A percentile compares a stretch with the other conserved stretches of the same genome.
Evolutionary conservation across 1,140 invertebrate genomes (phyloP).

Genomic region (Ips nitidus): DNA sequence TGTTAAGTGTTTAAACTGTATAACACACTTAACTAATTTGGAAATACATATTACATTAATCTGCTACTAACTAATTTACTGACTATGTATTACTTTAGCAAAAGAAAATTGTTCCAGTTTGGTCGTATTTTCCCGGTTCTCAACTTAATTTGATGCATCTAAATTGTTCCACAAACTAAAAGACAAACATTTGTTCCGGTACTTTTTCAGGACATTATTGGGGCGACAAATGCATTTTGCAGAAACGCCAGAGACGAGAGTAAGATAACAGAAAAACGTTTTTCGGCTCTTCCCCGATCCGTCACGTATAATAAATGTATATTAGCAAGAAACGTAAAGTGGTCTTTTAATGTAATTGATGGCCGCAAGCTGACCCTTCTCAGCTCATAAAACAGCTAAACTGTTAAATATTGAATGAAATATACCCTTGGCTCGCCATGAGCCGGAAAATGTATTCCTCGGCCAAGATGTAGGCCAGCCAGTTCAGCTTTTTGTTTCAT

Average conservation of each 20-base stretch:
- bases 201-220: too few relatives aligned
- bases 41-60: too few relatives aligned
- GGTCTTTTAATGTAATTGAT: constrained; percentile 31
- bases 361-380: constrained; percentile 29
- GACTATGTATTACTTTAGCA: too few relatives aligned
- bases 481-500: background rate
- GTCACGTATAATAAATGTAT: constrained; percentile 29
- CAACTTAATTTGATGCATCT: too few relatives aligned
- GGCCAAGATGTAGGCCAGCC: constrained; percentile 1
- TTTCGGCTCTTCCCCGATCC: constrained; percentile 8
- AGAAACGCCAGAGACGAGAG: background rate
- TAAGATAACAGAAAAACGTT: constrained; percentile 19
- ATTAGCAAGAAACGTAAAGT: constrained; percentile 30
- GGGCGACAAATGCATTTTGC: constrained; percentile 1
- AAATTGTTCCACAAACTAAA: too few relatives aligned
- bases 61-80: too few relatives aligned
- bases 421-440: constrained; percentile 9
- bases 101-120: too few relatives aligned
- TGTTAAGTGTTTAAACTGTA: too few relatives aligned
- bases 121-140: too few relatives aligned
- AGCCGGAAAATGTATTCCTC: constrained; percentile 17
- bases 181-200: too few relatives aligned
- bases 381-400: constrained; percentile 29
- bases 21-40: too few relatives aligned
- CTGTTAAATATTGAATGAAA: constrained; percentile 32